Evolutionary conservation across 2,888 invertebrate genomes (phyloP).

Genomic region (Metopia argyrocephala): DNA sequence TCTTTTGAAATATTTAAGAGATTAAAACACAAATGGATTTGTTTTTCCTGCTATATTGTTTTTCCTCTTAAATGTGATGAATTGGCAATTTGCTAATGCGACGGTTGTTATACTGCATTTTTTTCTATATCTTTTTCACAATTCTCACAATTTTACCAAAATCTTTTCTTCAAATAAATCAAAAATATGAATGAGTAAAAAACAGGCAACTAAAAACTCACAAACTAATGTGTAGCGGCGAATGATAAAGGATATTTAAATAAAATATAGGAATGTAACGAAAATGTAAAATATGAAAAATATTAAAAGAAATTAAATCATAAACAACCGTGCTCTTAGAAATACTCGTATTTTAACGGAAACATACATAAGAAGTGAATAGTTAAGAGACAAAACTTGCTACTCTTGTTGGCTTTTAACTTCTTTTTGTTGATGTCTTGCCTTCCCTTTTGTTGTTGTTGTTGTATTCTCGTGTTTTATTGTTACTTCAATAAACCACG

Average conservation of each 20-base stretch:
- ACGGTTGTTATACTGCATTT: conserved; percentile 13
- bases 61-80: conserved; percentile 36
- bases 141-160: conserved; percentile 1
- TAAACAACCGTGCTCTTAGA: conserved; percentile 45
- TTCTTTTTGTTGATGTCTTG: conserved; percentile 13
- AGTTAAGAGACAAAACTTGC: conserved; percentile 12
- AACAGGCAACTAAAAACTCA: background rate
- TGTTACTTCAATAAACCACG: conserved; percentile 59
- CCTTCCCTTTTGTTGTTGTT: background rate
- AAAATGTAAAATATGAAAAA: conserved; percentile 1
- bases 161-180: conserved; percentile 35
- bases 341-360: conserved; percentile 21
- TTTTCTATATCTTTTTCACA: background rate
- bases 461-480: conserved; percentile 9
- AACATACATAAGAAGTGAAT: conserved; percentile 32
- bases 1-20: conserved; percentile 39
- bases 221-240: conserved; percentile 1
- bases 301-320: conserved; percentile 41
- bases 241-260: background rate
- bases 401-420: conserved; percentile 41
- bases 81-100: conserved; percentile 51
- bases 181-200: background rate
- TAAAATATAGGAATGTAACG: background rate
- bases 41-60: conserved; percentile 24
- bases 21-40: conserved; percentile 32